Evolutionary conservation across 2,888 invertebrate species (phyloP), one percentile per base, ranked within the genome.

Genomic region (Thera obeliscata): DNA sequence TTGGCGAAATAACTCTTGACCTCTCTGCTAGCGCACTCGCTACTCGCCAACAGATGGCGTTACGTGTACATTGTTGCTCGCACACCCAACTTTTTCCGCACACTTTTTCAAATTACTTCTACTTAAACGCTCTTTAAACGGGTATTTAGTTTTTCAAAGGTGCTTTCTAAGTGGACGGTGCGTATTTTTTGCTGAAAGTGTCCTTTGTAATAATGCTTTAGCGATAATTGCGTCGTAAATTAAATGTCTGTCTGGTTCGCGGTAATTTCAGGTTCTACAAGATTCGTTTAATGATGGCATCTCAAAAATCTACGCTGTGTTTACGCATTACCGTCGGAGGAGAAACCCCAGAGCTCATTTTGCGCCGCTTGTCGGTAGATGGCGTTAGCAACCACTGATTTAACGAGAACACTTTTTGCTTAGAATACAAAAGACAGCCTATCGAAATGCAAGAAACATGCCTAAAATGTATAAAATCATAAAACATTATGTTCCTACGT

Each of bases 31-130:
- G 65, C 58, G 58, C 48, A 49, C 35, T 41, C 81, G 85, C 90
- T 88, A 90, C 91, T 90, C 87, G 79, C 72, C 91, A 79, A 86
- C 86, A 93, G 93, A 92, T 93, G 93, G 92, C 93, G 93, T 88
- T 87, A 88, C 86, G 78, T 75, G 88, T 83, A 87, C 90, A 90
- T 90, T 85, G 86, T 83, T 84, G 84, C 75, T 76, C 75, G 84
- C 87, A 89, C 91, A 81, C 84, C 77, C 46, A 73, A 79, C 79
- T 90, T 90, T 90, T 91, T 90, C 78, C 77, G 73, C 75, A 71
- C 73, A 72, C 76, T 79, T 83, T 89, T 88, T 84, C 84, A 80
- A 86, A 88, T 87, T 88, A 90, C 87, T 90, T 87, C 88, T 88
- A 84, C 82, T 84, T 92, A 91, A 92, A 90, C 82, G 89, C 85